These are phyloP conservation scores for Euzophera pinguis DNA, from an alignment of 2,888 invertebrate species.

Conservation along the genomic window DNA sequence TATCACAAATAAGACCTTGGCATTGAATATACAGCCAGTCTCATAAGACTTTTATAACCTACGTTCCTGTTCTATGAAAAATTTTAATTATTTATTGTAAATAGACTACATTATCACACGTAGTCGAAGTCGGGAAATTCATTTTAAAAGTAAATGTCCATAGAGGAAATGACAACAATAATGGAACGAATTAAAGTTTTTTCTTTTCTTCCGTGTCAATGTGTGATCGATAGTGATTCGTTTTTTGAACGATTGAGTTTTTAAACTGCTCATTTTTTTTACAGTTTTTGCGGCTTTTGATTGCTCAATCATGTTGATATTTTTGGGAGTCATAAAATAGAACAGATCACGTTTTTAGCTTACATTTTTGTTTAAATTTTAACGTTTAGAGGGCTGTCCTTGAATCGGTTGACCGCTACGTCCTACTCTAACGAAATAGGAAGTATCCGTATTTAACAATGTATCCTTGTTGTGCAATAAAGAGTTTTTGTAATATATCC, in stretches of 20 bases:
- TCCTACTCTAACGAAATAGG: too few relatives aligned
- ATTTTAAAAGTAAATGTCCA: not conserved
- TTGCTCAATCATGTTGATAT: not conserved
- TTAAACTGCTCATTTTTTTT: not conserved
- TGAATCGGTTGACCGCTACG: too few relatives aligned
- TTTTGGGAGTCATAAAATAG: too few relatives aligned
- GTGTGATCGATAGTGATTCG: not conserved
- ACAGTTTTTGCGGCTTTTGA: not conserved
- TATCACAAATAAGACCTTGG: slow-evolving; percentile 32
- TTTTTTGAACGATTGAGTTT: not conserved
- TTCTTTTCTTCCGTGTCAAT: slow-evolving; percentile 16
- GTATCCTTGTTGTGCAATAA: too few relatives aligned
- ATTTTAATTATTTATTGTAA: slow-evolving; percentile 1
- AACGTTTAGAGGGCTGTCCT: too few relatives aligned
- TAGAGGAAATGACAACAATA: not conserved
- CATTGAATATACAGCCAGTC: slow-evolving; percentile 34
- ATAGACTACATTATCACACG: not conserved
- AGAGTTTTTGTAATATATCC: too few relatives aligned
- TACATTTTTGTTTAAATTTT: too few relatives aligned
- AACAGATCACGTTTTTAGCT: too few relatives aligned
- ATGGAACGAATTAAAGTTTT: slow-evolving; percentile 3
- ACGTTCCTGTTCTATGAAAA: not conserved
- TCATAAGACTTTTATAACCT: slow-evolving; percentile 19
- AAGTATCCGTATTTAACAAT: too few relatives aligned
- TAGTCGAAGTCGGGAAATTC: not conserved